Evolutionary conservation across 2,797 vertebrate species (phyloP), one percentile per base, ranked within the genome.

Genomic region (Neosilurus mollespiculum): DNA sequence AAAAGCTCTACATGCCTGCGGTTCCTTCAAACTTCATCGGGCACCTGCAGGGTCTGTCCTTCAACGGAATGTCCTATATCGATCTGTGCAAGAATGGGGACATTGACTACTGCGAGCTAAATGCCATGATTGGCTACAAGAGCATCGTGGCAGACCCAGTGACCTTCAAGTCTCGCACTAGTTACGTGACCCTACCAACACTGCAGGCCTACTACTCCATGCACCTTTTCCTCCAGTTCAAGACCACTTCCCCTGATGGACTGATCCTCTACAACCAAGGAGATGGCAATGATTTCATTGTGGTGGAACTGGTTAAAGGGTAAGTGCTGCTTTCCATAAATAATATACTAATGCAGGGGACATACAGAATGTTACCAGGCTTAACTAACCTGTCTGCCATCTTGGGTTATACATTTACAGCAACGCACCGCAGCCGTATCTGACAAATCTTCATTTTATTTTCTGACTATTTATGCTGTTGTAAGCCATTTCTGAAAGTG

Each of bases 141-240:
- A 99, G 96, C 94, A 99, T 99, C 89, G 97, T 99, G 90, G 97
- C 98, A 10, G 98, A 99, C 91, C 98, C 98, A 0, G 96, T 99
- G 91, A 99, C 97, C 85, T 99, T 99, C 94, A 97, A 98, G 93
- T 98, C 97, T 62, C 97, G 98, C 94, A 96, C 97, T 69, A 99
- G 97, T 86, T 99, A 97, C 56, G 95, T 99, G 90, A 97, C 98
- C 16, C 93, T 99, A 92, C 95, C 97, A 91, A 99, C 98, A 0
- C 91, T 99, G 87, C 98, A 99, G 93, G 98, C 98, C 75, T 99
- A 99, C 90, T 98, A 98, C 88, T 98, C 98, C 93, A 99, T 99
- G 98, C 98, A 99, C 92, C 97, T 99, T 89, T 99, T 99, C 93
- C 97, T 99, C 95, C 98, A 99, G 93, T 99, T 99, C 94, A 99